Conservation (phyloP, 2,113 vertebrate genomes). For the Sander lucioperca region DNA sequence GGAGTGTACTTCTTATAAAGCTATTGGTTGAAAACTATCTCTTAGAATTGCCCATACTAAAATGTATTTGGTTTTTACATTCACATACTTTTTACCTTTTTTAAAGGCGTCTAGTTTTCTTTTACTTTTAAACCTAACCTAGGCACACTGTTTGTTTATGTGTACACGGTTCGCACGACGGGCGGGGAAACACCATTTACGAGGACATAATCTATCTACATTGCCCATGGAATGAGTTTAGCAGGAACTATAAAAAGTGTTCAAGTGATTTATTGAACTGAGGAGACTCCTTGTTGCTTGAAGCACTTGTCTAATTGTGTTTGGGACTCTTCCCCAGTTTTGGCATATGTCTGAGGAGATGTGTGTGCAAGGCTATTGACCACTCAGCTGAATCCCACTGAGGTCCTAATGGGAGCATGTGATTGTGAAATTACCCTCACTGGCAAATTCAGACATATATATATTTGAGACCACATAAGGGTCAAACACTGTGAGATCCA, state of each 20-base stretch:
- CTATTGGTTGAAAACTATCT: background rate
- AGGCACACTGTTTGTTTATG: conserved; percentile 15
- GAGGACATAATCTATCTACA: conserved; percentile 66
- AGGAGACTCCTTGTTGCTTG: conserved; percentile 41
- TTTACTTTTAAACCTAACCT: background rate
- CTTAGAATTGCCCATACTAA: background rate
- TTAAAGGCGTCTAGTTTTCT: background rate
- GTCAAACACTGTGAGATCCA: background rate
- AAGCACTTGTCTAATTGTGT: conserved; percentile 68
- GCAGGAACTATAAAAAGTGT: conserved; percentile 66
- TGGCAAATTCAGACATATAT: background rate
- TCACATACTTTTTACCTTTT: background rate
- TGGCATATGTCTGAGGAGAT: conserved; percentile 55
- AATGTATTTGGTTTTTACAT: background rate
- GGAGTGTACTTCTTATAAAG: background rate
- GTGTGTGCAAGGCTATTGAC: conserved; percentile 13
- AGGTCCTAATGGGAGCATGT: conserved; percentile 27
- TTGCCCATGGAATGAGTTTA: conserved; percentile 66
- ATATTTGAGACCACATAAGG: background rate
- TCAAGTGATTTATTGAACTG: conserved; percentile 64
- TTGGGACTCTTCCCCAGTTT: conserved; percentile 44
- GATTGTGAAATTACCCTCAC: conserved; percentile 35
- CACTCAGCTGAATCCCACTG: conserved; percentile 40
- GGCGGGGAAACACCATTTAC: conserved; percentile 54
- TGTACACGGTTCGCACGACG: background rate